phyloP scores from a whole-genome alignment of 92 coral and sea anemone genomes.

The Epizoanthus ramosus region DNA sequence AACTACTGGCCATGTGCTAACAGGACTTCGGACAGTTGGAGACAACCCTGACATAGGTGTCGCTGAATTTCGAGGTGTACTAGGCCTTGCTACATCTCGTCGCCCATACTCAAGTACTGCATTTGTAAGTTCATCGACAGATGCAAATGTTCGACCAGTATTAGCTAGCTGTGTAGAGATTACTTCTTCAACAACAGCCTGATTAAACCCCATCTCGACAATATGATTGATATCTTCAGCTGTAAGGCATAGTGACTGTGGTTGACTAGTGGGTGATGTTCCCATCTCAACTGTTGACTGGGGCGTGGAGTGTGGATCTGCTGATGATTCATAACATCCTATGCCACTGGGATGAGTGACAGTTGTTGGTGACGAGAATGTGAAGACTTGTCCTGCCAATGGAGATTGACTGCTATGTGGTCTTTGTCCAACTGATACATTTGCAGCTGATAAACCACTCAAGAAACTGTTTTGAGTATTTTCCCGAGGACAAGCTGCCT shows the following conservation, averaged over 20 bases:
- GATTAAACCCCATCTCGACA: slow-evolving; percentile 73
- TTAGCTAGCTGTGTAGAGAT: slow-evolving; percentile 46
- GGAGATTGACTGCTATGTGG: background rate
- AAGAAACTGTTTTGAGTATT: background rate
- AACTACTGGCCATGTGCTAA: background rate
- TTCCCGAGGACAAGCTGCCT: background rate
- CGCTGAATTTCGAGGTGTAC: slow-evolving; percentile 21
- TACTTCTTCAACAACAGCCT: slow-evolving; percentile 67
- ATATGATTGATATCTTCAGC: slow-evolving; percentile 41
- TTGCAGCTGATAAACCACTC: background rate
- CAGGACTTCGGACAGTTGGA: background rate
- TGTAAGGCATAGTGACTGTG: slow-evolving; percentile 19
- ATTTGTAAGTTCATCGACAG: slow-evolving; percentile 62
- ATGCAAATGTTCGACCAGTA: slow-evolving; percentile 58
- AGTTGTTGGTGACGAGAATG: slow-evolving; percentile 7
- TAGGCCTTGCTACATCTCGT: background rate
- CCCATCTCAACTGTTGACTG: background rate
- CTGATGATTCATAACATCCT: background rate
- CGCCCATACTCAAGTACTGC: slow-evolving; percentile 65
- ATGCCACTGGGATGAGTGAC: slow-evolving; percentile 27
- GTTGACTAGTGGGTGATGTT: background rate
- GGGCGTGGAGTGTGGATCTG: background rate
- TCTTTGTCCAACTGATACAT: background rate
- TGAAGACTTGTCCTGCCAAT: background rate
- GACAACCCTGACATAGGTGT: slow-evolving; percentile 6